phyloP scores from a whole-genome alignment of 2,888 invertebrate species.

The Caenorhabditis auriculariae region DNA sequence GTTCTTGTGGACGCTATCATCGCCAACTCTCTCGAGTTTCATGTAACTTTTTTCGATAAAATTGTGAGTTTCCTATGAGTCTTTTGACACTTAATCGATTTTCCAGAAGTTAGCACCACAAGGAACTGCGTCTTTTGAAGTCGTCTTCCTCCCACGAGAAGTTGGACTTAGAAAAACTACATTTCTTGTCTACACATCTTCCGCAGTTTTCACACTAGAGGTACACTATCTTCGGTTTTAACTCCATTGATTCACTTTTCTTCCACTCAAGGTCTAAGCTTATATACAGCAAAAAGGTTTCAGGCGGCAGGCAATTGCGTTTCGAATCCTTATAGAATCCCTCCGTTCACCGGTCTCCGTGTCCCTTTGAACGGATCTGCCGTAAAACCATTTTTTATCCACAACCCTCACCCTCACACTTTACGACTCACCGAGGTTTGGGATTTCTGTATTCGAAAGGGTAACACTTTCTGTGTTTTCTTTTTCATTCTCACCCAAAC shows the following conservation, averaged over 20 bases:
- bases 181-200: constrained; percentile 89
- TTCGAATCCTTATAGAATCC: constrained; percentile 85
- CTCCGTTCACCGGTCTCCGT: constrained; percentile 85
- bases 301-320: constrained; percentile 73
- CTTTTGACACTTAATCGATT: constrained; percentile 1
- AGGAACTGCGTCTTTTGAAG: constrained; percentile 90
- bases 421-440: constrained; percentile 74
- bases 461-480: background rate
- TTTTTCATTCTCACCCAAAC: constrained; percentile 4
- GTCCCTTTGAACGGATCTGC: constrained; percentile 88
- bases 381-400: constrained; percentile 73
- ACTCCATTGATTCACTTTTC: constrained; percentile 8
- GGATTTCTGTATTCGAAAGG: too few species aligned
- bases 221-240: constrained; percentile 78
- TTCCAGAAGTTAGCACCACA: constrained; percentile 81
- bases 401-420: constrained; percentile 86
- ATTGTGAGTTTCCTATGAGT: constrained; percentile 5
- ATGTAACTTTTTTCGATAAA: constrained; percentile 33
- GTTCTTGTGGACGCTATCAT: constrained; percentile 32
- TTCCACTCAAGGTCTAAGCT: too few species aligned
- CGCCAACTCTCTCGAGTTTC: constrained; percentile 35
- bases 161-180: constrained; percentile 84
- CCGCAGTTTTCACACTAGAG: constrained; percentile 86
- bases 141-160: constrained; percentile 89
- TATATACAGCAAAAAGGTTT: constrained; percentile 1